A percentile compares a stretch with the other conserved stretches of the same genome.
Evolutionary conservation across 2,113 vertebrate genomes (phyloP).

Genomic region (Chaetodon auriga): DNA sequence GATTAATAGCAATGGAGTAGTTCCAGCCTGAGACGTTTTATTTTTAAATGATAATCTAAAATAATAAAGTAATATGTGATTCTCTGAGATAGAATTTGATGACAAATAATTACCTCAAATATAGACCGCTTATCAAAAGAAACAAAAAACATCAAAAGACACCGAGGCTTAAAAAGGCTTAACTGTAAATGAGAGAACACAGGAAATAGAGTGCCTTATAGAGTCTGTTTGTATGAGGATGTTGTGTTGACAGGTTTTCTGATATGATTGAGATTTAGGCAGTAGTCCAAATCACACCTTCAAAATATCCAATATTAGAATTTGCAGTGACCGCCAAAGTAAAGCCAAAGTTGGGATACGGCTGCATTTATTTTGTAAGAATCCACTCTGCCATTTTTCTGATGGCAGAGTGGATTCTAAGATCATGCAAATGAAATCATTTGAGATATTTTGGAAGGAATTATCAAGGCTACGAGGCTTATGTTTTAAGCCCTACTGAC

Average conservation of each 20-base stretch:
- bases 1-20: neutral
- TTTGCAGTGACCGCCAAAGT: neutral
- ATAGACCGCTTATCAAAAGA: neutral
- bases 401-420: neutral
- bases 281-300: neutral
- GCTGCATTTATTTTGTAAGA: neutral
- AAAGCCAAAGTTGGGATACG: neutral
- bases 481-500: neutral
- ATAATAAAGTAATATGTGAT: neutral
- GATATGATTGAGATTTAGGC: neutral
- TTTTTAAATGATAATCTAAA: neutral
- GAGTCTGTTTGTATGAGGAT: neutral
- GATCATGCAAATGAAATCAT: conserved; percentile 20
- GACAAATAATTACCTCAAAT: neutral
- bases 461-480: neutral
- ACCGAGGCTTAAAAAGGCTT: neutral
- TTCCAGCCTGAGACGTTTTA: neutral
- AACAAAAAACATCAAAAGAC: neutral
- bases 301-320: neutral
- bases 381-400: too few relatives aligned
- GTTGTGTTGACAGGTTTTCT: neutral
- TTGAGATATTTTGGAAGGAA: conserved; percentile 6
- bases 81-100: neutral
- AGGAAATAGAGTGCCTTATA: neutral
- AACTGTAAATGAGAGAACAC: neutral